Evolutionary conservation across 2,797 vertebrate species (phyloP), one percentile per base, ranked within the genome.

Genomic region (Artibeus jamaicensis): DNA sequence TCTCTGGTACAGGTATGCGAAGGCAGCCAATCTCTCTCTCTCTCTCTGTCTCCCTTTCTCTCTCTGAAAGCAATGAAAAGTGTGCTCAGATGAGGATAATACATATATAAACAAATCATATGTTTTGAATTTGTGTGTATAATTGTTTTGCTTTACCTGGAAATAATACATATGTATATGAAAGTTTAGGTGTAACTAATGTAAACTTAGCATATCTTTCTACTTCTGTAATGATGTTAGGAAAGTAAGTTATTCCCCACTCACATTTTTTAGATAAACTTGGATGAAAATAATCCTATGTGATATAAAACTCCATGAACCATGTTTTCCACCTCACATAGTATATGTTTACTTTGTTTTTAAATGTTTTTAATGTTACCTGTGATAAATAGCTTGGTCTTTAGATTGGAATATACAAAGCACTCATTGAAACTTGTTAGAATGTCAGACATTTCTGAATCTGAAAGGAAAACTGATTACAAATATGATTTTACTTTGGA

Each of bases 401-500:
- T 92, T 92, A 39, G 12, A 59, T 82, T 62, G 15, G 10, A 65
- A 46, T 55, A 46, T 9, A 42, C 2, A 90, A 71, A 78, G 4
- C 5, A 16, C 18, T 5, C 37, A 46, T 7, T 71, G 48, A 67
- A 89, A 50, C 16, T 48, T 93, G 4, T 87, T 86, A 65, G 2
- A 92, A 34, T 88, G 14, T 90, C 55, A 34, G 24, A 92, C 7
- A 92, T 82, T 88, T 91, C 82, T 65, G 2, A 89, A 87, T 6
- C 21, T 76, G 59, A 85, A 93, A 79, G 21, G 32, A 19, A 92
- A 88, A 76, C 39, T 92, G 84, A 90, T 96, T 82, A 55, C 42
- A 97, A 94, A 74, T 88, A 12, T 82, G 78, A 93, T 50, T 94
- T 92, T 32, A 90, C 44, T 68, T 81, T 82, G 70, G 62, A 9